phyloP scores from a whole-genome alignment of 2,888 invertebrate genomes.

The Cosmia pyralina region DNA sequence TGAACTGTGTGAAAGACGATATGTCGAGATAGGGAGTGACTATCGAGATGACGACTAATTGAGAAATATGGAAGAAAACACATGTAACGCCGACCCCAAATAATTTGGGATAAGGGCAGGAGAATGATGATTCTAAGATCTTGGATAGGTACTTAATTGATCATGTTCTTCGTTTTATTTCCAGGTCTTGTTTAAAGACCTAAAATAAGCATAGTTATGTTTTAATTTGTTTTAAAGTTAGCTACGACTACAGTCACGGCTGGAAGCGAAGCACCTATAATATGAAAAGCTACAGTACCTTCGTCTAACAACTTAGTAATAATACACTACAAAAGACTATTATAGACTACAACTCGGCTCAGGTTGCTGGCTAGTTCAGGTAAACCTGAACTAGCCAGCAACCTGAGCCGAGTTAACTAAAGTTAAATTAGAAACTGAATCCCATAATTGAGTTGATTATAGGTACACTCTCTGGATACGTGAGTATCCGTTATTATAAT shows the following conservation, averaged over 20 bases:
- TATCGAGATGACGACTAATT: no score
- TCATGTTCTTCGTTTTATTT: not conserved
- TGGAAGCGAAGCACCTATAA: not conserved
- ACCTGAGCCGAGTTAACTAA: no score
- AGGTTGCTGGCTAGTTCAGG: conserved; percentile 13
- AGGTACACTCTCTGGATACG: conserved; percentile 5
- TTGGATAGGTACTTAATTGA: not conserved
- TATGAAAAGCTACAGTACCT: not conserved
- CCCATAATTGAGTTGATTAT: not conserved
- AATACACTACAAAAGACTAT: not conserved
- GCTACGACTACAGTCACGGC: not conserved
- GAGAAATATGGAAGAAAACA: no score
- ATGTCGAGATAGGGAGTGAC: no score
- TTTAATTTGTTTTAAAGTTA: not conserved
- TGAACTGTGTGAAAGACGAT: no score
- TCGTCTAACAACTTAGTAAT: not conserved
- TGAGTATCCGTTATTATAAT: conserved; percentile 20
- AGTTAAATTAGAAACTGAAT: not conserved
- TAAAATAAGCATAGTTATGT: not conserved
- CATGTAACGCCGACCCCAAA: no score
- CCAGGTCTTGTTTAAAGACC: no score
- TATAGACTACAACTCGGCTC: not conserved
- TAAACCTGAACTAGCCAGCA: no score
- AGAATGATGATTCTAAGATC: no score
- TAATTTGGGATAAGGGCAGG: no score